These are phyloP conservation scores for Rotaria magnacalcarata DNA, from an alignment of 2,888 invertebrate species.

Conservation along the genomic window DNA sequence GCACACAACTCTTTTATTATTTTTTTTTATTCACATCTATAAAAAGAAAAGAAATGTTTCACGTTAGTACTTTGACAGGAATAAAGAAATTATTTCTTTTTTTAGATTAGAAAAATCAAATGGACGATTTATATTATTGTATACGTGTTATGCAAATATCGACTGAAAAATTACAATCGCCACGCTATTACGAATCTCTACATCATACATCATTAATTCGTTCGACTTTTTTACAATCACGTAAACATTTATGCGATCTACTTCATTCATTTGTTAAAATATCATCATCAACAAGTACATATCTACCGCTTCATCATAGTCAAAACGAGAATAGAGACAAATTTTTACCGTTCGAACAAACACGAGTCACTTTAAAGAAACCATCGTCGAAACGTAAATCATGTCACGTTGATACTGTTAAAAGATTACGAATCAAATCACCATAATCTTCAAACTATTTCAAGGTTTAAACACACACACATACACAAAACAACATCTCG, in stretches of 20 bases:
- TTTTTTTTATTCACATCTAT: not conserved
- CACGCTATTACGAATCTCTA: not conserved
- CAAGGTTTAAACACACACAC: not conserved
- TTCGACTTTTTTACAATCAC: not conserved
- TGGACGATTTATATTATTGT: not conserved
- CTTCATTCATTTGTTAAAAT: constrained; percentile 11
- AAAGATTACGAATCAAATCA: not conserved
- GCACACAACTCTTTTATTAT: not conserved
- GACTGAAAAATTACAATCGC: constrained; percentile 5
- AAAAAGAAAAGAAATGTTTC: not conserved
- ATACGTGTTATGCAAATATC: constrained; percentile 32
- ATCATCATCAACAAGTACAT: not conserved
- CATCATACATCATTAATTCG: constrained; percentile 1
- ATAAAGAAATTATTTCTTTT: not conserved
- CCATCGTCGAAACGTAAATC: not conserved
- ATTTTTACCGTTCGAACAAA: not conserved
- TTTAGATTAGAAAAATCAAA: not conserved
- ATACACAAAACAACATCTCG: not conserved
- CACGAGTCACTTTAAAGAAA: not conserved
- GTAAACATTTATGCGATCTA: constrained; percentile 24
- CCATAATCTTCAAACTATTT: not conserved
- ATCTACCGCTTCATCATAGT: not conserved
- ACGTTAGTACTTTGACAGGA: not conserved
- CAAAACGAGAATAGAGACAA: not conserved
- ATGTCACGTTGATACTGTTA: not conserved